These are phyloP conservation scores for Harpagoxenus sublaevis DNA, from an alignment of 2,888 invertebrate species.

Conservation along the genomic window DNA sequence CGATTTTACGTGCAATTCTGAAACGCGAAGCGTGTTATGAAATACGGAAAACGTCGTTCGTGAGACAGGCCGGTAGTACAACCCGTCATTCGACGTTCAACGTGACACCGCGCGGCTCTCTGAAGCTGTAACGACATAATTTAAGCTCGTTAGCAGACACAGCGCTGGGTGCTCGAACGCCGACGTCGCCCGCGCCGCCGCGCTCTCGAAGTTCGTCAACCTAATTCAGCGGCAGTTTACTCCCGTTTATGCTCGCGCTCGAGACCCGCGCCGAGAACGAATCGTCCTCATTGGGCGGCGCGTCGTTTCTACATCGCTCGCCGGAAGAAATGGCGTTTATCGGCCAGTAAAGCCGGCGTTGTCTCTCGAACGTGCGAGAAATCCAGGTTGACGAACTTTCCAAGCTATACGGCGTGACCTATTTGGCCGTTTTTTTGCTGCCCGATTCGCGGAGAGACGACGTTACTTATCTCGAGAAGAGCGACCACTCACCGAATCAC, in stretches of 20 bases:
- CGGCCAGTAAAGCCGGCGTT: slow-evolving; percentile 33
- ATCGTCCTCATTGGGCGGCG: slow-evolving; percentile 32
- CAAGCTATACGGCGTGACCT: neutral
- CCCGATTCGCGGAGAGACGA: slow-evolving; percentile 16
- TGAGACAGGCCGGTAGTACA: neutral
- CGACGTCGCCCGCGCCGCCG: slow-evolving; percentile 58
- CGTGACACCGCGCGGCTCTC: slow-evolving; percentile 29
- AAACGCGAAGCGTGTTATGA: neutral
- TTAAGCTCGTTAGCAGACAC: slow-evolving; percentile 70
- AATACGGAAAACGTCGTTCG: neutral
- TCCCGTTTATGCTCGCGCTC: slow-evolving; percentile 46
- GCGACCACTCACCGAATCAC: neutral
- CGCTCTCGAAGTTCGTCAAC: slow-evolving; percentile 71
- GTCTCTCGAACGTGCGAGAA: slow-evolving; percentile 18
- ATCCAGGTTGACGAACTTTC: slow-evolving; percentile 4
- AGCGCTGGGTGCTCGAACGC: slow-evolving; percentile 63
- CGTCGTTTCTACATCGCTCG: slow-evolving; percentile 36
- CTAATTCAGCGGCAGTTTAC: slow-evolving; percentile 71
- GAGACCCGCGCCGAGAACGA: slow-evolving; percentile 34
- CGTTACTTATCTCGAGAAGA: slow-evolving; percentile 6
- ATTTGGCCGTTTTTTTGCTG: slow-evolving; percentile 26
- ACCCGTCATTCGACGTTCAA: slow-evolving; percentile 21
- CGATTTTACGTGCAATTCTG: slow-evolving; percentile 2
- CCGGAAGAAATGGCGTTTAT: slow-evolving; percentile 51
- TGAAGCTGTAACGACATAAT: slow-evolving; percentile 62